phyloP scores from a whole-genome alignment of 1,140 invertebrate species.

The Reticulitermes speratus region DNA sequence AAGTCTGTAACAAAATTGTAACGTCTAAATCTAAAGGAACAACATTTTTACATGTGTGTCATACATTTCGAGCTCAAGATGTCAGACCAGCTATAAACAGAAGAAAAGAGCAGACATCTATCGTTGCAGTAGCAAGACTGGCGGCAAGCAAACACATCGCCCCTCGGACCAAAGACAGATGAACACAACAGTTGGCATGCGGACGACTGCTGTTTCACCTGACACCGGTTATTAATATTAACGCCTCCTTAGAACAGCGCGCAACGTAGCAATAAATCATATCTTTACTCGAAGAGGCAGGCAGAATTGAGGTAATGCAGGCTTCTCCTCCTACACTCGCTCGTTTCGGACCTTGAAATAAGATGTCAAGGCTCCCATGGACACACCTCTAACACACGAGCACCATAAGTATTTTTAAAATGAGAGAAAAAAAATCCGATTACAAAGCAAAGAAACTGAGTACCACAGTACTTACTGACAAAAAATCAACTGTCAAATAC shows the following conservation, averaged over 20 bases:
- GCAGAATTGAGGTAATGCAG: constrained; percentile 11
- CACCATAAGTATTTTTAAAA: too few relatives aligned
- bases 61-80: neutral
- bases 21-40: neutral
- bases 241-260: constrained; percentile 31
- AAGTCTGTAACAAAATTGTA: too few relatives aligned
- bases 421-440: too few relatives aligned
- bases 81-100: neutral
- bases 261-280: constrained; percentile 32
- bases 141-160: too few relatives aligned
- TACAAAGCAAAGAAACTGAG: too few relatives aligned
- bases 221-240: constrained; percentile 34
- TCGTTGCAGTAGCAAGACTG: neutral
- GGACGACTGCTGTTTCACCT: constrained; percentile 29
- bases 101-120: neutral
- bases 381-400: too few relatives aligned
- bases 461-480: too few relatives aligned
- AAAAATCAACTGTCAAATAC: too few relatives aligned
- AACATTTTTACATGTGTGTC: neutral
- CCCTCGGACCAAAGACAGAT: neutral
- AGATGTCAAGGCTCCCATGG: constrained; percentile 20
- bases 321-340: neutral
- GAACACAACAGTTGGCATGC: constrained; percentile 19
- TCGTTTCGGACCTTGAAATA: constrained; percentile 22
- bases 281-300: neutral